A percentile compares a stretch with the other conserved stretches of the same genome.
phyloP scores from a whole-genome alignment of 2,888 invertebrate species.

The Lissocephala sabroskyi region DNA sequence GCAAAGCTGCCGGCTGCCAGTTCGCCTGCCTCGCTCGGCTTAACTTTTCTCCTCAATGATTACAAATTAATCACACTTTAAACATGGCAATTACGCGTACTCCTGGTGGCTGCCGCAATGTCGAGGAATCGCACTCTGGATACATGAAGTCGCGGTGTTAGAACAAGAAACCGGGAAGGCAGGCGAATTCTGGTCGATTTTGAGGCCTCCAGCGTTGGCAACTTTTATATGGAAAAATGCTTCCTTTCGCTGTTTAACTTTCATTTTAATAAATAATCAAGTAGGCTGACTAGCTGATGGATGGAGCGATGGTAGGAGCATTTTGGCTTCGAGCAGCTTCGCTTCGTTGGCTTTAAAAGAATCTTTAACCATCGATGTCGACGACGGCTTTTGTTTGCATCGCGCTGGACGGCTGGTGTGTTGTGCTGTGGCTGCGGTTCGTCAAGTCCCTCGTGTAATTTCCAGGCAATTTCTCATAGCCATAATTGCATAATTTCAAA shows the following conservation, averaged over 20 bases:
- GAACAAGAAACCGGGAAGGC: too few relatives aligned
- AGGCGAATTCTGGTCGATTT: constrained; percentile 1
- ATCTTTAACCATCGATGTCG: too few relatives aligned
- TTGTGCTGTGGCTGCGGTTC: constrained; percentile 37
- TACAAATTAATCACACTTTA: constrained; percentile 64
- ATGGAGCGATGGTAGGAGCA: too few relatives aligned
- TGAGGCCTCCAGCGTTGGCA: neutral
- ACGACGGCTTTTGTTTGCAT: neutral
- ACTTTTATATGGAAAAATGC: constrained; percentile 53
- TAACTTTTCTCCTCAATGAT: constrained; percentile 42
- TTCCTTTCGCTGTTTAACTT: constrained; percentile 63
- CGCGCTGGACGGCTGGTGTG: neutral
- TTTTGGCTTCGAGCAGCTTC: too few relatives aligned
- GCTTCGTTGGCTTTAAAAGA: constrained; percentile 7
- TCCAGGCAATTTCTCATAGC: constrained; percentile 68
- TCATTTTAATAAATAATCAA: constrained; percentile 63
- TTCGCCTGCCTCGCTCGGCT: neutral
- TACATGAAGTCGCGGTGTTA: too few relatives aligned
- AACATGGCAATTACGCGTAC: constrained; percentile 56
- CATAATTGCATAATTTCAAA: constrained; percentile 71
- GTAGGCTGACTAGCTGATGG: constrained; percentile 29
- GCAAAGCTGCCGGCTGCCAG: neutral
- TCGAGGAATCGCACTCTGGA: too few relatives aligned
- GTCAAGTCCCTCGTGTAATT: constrained; percentile 62
- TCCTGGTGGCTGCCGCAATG: neutral